A percentile compares a stretch with the other conserved stretches of the same genome.
phyloP scores from a whole-genome alignment of 2,797 vertebrate species.

The Lagocephalus sceleratus region DNA sequence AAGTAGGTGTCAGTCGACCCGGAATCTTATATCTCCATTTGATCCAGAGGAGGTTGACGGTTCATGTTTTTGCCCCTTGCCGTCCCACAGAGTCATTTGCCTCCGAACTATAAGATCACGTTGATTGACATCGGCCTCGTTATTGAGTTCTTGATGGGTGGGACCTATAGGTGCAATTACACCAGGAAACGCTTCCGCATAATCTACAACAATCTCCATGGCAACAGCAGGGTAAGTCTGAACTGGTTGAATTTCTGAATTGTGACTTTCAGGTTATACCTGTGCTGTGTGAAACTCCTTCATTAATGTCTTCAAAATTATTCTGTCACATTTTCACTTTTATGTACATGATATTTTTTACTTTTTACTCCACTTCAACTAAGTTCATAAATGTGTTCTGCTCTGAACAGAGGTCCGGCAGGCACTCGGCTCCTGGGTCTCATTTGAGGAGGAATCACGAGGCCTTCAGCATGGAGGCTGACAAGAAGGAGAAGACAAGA shows the following conservation, averaged over 20 bases:
- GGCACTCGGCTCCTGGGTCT: slow-evolving; percentile 83
- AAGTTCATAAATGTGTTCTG: background rate
- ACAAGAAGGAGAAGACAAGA: slow-evolving; percentile 97
- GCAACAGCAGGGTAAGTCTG: slow-evolving; percentile 85
- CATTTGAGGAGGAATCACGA: slow-evolving; percentile 91
- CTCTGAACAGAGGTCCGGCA: slow-evolving; percentile 83
- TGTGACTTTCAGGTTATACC: background rate
- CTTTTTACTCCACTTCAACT: background rate
- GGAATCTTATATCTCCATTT: background rate
- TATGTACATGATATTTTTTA: too few species aligned
- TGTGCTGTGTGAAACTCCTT: background rate
- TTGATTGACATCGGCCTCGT: slow-evolving; percentile 96
- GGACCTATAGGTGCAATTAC: slow-evolving; percentile 96
- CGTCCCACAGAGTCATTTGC: slow-evolving; percentile 87
- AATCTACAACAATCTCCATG: slow-evolving; percentile 97
- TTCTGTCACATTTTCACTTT: background rate
- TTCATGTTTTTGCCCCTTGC: slow-evolving; percentile 6
- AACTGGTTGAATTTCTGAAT: background rate
- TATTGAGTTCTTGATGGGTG: slow-evolving; percentile 97
- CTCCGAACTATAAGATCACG: slow-evolving; percentile 96
- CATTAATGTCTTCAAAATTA: background rate
- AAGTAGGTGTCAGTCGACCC: slow-evolving; percentile 72
- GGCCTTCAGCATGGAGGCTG: slow-evolving; percentile 92
- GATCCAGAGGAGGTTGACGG: background rate
- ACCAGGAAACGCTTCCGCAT: slow-evolving; percentile 95